phyloP scores from a whole-genome alignment of 2,888 invertebrate species.

The Argyresthia albistria region DNA sequence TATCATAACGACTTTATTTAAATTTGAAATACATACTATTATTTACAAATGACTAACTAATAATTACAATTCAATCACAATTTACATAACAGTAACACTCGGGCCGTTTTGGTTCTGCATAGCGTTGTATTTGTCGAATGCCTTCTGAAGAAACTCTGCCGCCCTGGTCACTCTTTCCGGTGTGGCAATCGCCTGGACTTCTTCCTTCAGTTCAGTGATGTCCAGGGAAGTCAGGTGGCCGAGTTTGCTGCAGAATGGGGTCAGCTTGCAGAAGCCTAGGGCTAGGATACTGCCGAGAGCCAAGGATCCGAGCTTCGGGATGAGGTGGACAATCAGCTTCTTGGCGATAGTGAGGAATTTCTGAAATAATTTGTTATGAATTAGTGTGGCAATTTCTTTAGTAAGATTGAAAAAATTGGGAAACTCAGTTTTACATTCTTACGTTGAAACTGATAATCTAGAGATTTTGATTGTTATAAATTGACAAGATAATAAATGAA shows the following conservation, averaged over 20 bases:
- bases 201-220: conserved; percentile 6
- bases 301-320: conserved; percentile 20
- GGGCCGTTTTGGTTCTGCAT: conserved; percentile 9
- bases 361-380: conserved; percentile 11
- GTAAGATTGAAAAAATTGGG: too few relatives aligned
- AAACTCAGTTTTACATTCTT: too few relatives aligned
- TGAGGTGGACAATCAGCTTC: conserved; percentile 14
- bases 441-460: too few relatives aligned
- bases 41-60: conserved; percentile 1
- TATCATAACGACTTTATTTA: background rate
- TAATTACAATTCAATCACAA: background rate
- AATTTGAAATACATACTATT: background rate
- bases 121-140: conserved; percentile 58
- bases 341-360: conserved; percentile 14
- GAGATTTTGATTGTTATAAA: too few relatives aligned
- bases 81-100: background rate
- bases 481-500: too few relatives aligned
- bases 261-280: conserved; percentile 65
- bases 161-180: conserved; percentile 65
- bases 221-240: conserved; percentile 21
- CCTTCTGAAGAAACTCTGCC: conserved; percentile 60
- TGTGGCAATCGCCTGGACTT: conserved; percentile 57
- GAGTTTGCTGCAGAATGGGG: conserved; percentile 64
- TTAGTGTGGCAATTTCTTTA: too few relatives aligned
- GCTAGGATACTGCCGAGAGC: conserved; percentile 37